Base-by-base conservation (phyloP, 37 sponge, comb jelly and placozoan species). In the Bolinopsis microptera region DNA sequence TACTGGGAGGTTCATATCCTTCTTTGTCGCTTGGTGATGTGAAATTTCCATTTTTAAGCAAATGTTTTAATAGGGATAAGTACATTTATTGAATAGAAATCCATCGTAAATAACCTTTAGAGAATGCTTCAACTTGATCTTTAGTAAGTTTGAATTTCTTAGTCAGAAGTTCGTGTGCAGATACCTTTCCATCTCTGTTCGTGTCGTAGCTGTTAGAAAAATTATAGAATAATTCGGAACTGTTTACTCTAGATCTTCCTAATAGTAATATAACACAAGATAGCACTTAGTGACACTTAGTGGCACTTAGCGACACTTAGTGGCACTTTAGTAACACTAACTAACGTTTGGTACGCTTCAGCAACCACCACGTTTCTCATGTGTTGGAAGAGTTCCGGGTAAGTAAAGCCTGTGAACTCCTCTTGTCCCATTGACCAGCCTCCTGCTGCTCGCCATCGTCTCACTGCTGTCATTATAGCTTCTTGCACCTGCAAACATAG, bases 381-480 rank as follows among this genome's bases (percentile, higher is more conserved):
- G 22, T 86, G 90, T 40, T 86, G 36, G 90, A 36, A 86, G 2
- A 86, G 61, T 2, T 86, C 90, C 41, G 90, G 90, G 90, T 86
- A 41, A 9, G 90, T 41, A 23, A 86, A 86, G n/a, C 38, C 90
- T 5, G n/a, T 41, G 30, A 86, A 86, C 90, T 86, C 90, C 5
- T 86, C 61, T 2, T 23, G 61, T 23, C 2, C 9, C 61, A 86
- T 86, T 2, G 27, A 9, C 28, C 25, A 35, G 3, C 61, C 41
- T 0, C 90, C 90, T 13, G 90, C 90, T 38, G 90, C 90, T 30
- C 36, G 34, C 90, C 90, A 86, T 27, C 90, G 41, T 27, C 90
- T 86, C 30, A 86, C 90, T 5, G 61, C 61, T 0, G 41, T 34
- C 30, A 39, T 35, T 16, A 86, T 86, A 27, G 24, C 23, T 3